These are phyloP conservation scores for Leptopilina syphax DNA, from an alignment of 2,888 invertebrate species.

Conservation along the genomic window DNA sequence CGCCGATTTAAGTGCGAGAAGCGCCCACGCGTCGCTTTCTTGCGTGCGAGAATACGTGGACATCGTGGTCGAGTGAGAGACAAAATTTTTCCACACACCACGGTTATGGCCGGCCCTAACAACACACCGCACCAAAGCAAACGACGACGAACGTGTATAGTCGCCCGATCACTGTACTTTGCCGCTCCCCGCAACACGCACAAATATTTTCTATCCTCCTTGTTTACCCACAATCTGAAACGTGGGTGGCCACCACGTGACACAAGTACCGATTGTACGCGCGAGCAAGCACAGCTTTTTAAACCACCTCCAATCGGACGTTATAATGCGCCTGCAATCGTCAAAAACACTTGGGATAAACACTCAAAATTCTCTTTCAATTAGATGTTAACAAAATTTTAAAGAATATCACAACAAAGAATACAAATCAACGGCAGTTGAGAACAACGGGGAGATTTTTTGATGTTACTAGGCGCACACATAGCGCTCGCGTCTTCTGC, in stretches of 20 bases:
- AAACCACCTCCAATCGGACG: background rate
- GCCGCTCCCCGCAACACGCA: slow-evolving; percentile 73
- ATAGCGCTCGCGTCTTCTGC: slow-evolving; percentile 29
- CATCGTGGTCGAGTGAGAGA: slow-evolving; percentile 74
- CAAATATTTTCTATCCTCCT: slow-evolving; percentile 62
- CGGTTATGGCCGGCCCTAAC: slow-evolving; percentile 52
- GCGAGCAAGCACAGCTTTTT: slow-evolving; percentile 37
- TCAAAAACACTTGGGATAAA: background rate
- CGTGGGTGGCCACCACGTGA: slow-evolving; percentile 76
- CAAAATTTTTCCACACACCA: slow-evolving; percentile 51
- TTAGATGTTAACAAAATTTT: background rate
- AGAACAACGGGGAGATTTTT: slow-evolving; percentile 28
- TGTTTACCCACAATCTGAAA: slow-evolving; percentile 76
- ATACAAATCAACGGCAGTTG: background rate
- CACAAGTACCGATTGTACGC: slow-evolving; percentile 45
- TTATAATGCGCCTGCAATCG: background rate
- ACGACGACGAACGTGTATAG: slow-evolving; percentile 31
- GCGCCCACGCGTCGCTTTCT: slow-evolving; percentile 94
- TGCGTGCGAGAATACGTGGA: slow-evolving; percentile 86
- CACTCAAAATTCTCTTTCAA: background rate
- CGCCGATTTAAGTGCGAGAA: slow-evolving; percentile 91
- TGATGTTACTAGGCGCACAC: slow-evolving; percentile 15
- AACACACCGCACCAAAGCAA: slow-evolving; percentile 28
- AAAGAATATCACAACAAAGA: slow-evolving; percentile 36
- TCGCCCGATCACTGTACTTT: slow-evolving; percentile 50